Percentiles rank a stretch among this genome's conserved stretches.
Conservation (phyloP, 1,140 invertebrate species). For the Drosophila paulistorum region DNA sequence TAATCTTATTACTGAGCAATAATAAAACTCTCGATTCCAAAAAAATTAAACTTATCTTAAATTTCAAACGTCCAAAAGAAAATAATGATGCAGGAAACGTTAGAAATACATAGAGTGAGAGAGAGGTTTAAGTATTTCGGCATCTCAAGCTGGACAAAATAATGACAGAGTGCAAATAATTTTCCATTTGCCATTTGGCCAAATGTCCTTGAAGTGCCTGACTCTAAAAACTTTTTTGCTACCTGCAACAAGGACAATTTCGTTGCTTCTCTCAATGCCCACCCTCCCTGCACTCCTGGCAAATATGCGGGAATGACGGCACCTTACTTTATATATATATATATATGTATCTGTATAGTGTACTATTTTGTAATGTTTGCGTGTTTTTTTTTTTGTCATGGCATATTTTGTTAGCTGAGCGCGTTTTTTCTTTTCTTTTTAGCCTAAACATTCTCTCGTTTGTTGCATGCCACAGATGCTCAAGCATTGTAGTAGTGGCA, state of each 20-base stretch:
- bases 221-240: slow-evolving; percentile 4
- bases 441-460: slow-evolving; percentile 43
- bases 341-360: background rate
- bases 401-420: slow-evolving; percentile 58
- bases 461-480: slow-evolving; percentile 63
- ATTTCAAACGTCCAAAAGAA: background rate
- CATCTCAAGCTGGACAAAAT: slow-evolving; percentile 44
- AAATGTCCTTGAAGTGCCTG: slow-evolving; percentile 57
- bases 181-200: slow-evolving; percentile 70
- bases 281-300: background rate
- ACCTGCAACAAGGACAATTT: background rate
- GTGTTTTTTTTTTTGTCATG: slow-evolving; percentile 73
- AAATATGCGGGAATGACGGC: slow-evolving; percentile 30
- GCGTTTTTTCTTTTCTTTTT: slow-evolving; percentile 27
- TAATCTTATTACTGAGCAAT: background rate
- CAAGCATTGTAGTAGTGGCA: slow-evolving; percentile 45
- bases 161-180: slow-evolving; percentile 69
- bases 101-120: background rate
- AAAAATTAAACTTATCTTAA: background rate
- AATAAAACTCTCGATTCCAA: background rate
- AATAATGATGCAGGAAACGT: background rate
- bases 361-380: background rate
- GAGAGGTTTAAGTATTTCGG: slow-evolving; percentile 26
- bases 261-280: background rate
- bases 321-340: background rate